phyloP scores from a whole-genome alignment of 2,797 vertebrate species.

The Silurus lanzhouensis region DNA sequence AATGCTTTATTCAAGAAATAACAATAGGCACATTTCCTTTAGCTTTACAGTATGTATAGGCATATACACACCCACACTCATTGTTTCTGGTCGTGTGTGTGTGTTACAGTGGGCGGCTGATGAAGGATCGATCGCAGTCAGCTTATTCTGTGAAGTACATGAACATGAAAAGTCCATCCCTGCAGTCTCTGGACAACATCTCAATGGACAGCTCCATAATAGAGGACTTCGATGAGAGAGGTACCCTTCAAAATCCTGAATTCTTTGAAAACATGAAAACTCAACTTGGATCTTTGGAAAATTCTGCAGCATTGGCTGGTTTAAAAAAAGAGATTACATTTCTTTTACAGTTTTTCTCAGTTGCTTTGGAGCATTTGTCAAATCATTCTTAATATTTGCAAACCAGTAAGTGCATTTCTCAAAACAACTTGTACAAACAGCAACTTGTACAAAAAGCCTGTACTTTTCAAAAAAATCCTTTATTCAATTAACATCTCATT shows the following conservation, averaged over 20 bases:
- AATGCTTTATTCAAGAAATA: not conserved
- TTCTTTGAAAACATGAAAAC: not conserved
- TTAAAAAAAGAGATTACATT: not conserved
- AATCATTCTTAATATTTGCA: too few relatives aligned
- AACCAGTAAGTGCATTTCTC: too few relatives aligned
- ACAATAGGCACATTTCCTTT: not conserved
- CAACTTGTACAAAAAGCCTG: too few relatives aligned
- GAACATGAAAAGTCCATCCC: constrained; percentile 93
- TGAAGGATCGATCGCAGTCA: constrained; percentile 86
- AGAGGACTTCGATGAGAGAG: constrained; percentile 93
- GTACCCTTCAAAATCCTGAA: constrained; percentile 63
- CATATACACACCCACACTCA: not conserved
- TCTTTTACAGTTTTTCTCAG: too few relatives aligned
- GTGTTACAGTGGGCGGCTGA: constrained; percentile 83
- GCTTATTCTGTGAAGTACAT: constrained; percentile 88
- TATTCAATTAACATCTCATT: too few relatives aligned
- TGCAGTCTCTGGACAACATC: constrained; percentile 91
- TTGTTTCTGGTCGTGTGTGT: not conserved
- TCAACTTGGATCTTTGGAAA: not conserved
- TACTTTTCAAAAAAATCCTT: too few relatives aligned
- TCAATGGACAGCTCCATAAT: constrained; percentile 92
- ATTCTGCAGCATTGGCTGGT: too few relatives aligned
- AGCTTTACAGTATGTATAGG: not conserved
- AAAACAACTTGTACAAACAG: too few relatives aligned
- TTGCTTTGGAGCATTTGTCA: too few relatives aligned